Evolutionary conservation across 2,888 invertebrate species (phyloP), one percentile per base, ranked within the genome.

Genomic region (Sinopyrophorus schimmeli): DNA sequence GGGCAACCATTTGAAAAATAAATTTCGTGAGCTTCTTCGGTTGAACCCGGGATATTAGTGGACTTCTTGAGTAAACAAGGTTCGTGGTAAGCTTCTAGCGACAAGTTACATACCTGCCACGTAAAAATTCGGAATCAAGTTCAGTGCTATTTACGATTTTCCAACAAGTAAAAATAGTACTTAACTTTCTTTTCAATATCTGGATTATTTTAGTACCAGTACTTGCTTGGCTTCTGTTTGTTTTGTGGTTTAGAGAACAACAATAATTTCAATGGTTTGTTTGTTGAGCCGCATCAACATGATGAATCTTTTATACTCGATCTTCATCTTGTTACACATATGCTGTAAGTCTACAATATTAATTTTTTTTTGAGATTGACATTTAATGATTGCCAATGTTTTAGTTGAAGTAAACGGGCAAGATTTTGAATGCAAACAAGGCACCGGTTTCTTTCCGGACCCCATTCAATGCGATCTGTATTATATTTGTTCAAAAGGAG

Each of bases 401-500:
- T 5, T 4, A 9, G 18, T 31, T 21, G 18, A 20, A 41, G 32
- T 37, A 31, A 20, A 11, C 2, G 38, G 63, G 5, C 72, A 72
- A 47, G 61, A 77, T 16, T 87, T 84, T 72, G 76, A 81, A 60
- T 89, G 89, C 60, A 87, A 87, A 2, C 80, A 83, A 52, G 78
- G 82, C 56, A 82, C 78, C 55, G 89, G 89, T n/a, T 87, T 78
- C 73, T 89, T 81, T 73, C 80, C 86, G 3, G 88, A 89, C 69
- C 77, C 77, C 1, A 79, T 82, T 64, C 87, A 89, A 70, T 89
- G 89, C 68, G 89, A 90, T 74, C 79, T 88, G 54, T 89, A 88
- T 71, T 89, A 86, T 73, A 80, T 81, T 63, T 89, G 89, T 74
- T 74, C 75, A 44, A 81, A 81, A 71, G 84, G 84, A 15, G 75